These are phyloP conservation scores for Melipona quadrifasciata DNA, from an alignment of 1,140 invertebrate genomes.

Conservation along the genomic window DNA sequence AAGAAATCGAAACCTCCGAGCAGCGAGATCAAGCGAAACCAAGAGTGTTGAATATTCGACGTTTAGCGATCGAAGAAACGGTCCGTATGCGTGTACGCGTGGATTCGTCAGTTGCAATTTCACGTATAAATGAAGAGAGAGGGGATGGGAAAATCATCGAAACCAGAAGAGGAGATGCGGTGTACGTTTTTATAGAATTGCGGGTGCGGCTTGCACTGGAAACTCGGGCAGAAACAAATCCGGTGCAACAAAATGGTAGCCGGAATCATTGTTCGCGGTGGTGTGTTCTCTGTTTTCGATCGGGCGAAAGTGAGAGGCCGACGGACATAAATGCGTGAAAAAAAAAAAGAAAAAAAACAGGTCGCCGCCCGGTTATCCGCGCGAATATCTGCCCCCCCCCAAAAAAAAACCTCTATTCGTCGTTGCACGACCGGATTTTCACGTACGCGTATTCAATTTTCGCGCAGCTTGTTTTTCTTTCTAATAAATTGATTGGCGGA, in stretches of 20 bases:
- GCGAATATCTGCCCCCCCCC: too few species aligned
- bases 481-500: conserved; percentile 23
- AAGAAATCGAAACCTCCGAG: too few species aligned
- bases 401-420: too few species aligned
- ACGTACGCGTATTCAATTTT: conserved; percentile 15
- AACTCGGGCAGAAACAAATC: conserved; percentile 22
- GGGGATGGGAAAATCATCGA: neutral
- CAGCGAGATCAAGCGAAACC: too few species aligned
- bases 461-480: neutral
- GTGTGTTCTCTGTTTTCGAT: neutral
- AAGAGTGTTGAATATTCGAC: neutral
- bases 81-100: too few species aligned
- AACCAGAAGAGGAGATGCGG: neutral
- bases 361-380: neutral
- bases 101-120: neutral
- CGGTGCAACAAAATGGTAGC: neutral
- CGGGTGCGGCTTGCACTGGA: neutral
- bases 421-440: neutral
- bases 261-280: conserved; percentile 18
- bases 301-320: too few species aligned
- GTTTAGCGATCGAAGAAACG: neutral
- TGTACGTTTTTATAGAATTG: conserved; percentile 4
- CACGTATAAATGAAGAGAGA: neutral
- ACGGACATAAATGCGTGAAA: neutral
- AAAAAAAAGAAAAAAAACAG: neutral